Evolutionary conservation across 1,140 invertebrate genomes (phyloP), one percentile per base, ranked within the genome.

Genomic region (Zaprionus camerounensis): DNA sequence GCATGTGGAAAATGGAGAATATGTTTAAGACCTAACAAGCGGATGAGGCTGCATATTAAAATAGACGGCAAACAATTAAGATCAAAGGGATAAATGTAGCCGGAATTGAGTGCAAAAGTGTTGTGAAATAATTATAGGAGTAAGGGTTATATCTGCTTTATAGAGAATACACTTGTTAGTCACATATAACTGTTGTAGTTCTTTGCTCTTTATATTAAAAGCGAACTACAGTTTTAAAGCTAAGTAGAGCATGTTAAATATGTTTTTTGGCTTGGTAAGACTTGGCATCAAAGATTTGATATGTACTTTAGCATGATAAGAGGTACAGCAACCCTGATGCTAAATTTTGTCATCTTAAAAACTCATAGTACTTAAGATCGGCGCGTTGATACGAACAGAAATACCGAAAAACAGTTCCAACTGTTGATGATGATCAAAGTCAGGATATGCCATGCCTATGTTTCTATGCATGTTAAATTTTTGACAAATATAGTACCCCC

Each of bases 31-130:
- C 46, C 22, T 51, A 51, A 51, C 46, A 22, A 24, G 46, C 46
- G 20, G 46, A 51, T 24, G 46, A 51, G 20, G 46, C 46, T 51
- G 46, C 46, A 51, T 51, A 51, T 51, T 24, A 51, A 51, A 51
- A 51, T 24, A 22, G 17, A 56, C 26, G 53, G 22, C 7, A 56
- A 56, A 28, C 26, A 31, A 56, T 28, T 56, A 56, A 56, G 53
- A 56, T 56, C 26, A 26, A 26, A 56, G 6, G 22, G 24, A 56
- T 28, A 56, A 26, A 51, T 51, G 46, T 51, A 24, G 17, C 11
- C 22, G 46, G 46, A 13, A 51, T 51, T 22, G 11, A 17, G 20
- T 51, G 46, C 24, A 51, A 51, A 51, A 13, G 9, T 22, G 9
- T 24, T 51, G 46, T 0, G 20, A 22, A 20, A 51, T 51, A 24